Evolutionary conservation across 2,797 vertebrate genomes (phyloP), one percentile per base, ranked within the genome.

Genomic region (Tokudaia muenninki): DNA sequence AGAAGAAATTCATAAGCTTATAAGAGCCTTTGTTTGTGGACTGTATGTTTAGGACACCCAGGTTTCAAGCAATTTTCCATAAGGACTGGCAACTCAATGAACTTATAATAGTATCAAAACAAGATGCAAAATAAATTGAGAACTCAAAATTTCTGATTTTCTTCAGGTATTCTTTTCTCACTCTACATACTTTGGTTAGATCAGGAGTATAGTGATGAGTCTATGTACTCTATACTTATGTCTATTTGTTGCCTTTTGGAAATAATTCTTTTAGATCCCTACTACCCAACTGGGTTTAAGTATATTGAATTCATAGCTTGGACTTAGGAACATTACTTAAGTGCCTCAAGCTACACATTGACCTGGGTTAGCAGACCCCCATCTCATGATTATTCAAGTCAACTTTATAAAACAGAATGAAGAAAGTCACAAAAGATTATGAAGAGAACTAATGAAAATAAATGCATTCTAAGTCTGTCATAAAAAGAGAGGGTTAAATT

Each of bases 361-460:
- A 10, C 55, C 80, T 86, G 52, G 41, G 57, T 93, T 91, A 67
- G 83, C 55, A 16, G 72, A 81, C 84, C 82, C 82, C 16, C 52
- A 91, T 78, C 67, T 37, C 67, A 72, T 70, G 26, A 87, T 92
- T 21, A 80, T 87, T 95, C 47, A 65, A 77, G 14, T 67, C 79
- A 94, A 10, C 22, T 75, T 94, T 95, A 41, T 90, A 57, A 83
- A 94, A 92, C 77, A 95, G 52, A 12, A 65, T 75, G 12, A 86
- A 82, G 55, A 29, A 95, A 88, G n/a, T 29, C 59, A 67, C 44
- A 63, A 63, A 81, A 47, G 11, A 44, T 88, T 92, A 74, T 96
- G 55, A 94, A 93, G 82, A 92, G 13, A 88, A 92, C 82, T 77
- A 82, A 80, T 81, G 70, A 75, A 97, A 93, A 80, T 57, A 89